phyloP scores from a whole-genome alignment of 2,113 vertebrate species.

The Nicator chloris region DNA sequence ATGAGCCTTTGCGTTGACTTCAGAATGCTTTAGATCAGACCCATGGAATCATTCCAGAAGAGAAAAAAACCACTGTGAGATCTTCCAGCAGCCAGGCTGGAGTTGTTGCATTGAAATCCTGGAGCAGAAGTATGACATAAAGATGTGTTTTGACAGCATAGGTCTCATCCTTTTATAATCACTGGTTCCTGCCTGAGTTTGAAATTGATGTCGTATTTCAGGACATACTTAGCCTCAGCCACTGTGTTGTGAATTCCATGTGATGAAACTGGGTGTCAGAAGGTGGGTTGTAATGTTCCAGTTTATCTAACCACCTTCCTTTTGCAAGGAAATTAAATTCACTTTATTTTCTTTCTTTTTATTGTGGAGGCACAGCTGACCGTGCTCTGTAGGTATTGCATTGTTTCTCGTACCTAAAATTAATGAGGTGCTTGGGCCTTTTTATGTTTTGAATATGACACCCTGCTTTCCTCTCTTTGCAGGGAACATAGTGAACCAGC shows the following conservation, averaged over 20 bases:
- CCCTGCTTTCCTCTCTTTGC: not conserved
- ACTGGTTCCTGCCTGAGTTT: not conserved
- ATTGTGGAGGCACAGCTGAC: not conserved
- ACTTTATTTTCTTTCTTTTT: not conserved
- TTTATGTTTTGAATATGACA: not conserved
- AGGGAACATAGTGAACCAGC: not conserved
- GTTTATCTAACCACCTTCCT: not conserved
- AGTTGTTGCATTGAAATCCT: not conserved
- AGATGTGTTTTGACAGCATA: not conserved
- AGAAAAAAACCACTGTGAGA: not conserved
- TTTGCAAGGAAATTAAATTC: not conserved
- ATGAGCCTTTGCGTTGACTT: not conserved
- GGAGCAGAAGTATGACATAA: not conserved
- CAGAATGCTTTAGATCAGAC: not conserved
- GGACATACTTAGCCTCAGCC: not conserved
- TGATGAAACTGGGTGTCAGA: not conserved
- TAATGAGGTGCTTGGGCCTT: conserved; percentile 4
- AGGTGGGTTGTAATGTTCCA: not conserved
- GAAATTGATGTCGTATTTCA: not conserved
- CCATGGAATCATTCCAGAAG: not conserved
- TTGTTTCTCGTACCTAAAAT: not conserved
- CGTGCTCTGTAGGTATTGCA: not conserved
- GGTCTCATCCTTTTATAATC: not conserved
- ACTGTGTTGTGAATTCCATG: not conserved
- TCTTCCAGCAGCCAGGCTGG: not conserved